Percentiles rank a stretch among this genome's conserved stretches.
Evolutionary conservation across 2,113 vertebrate species (phyloP).

Genomic region (Caranx ignobilis): DNA sequence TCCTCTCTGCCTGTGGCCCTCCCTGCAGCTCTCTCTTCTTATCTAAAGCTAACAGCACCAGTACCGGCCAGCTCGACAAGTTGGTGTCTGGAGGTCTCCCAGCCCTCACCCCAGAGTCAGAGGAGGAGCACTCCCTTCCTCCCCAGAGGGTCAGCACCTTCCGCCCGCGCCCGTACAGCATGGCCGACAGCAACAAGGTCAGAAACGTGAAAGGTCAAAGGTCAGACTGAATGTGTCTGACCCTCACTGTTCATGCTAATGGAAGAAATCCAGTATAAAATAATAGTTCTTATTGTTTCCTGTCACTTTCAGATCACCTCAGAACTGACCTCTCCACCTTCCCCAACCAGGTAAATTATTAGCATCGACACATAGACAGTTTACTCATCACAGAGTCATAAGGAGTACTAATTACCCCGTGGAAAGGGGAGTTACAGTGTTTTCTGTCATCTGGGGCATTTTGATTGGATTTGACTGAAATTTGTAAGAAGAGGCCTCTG

Average conservation of each 20-base stretch:
- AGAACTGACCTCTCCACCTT: constrained; percentile 74
- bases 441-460: too few species aligned
- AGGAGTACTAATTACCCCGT: too few species aligned
- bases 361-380: too few species aligned
- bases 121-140: constrained; percentile 75
- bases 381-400: too few species aligned
- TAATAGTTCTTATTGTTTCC: not conserved
- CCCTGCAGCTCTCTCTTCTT: constrained; percentile 75
- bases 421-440: too few species aligned
- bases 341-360: constrained; percentile 81
- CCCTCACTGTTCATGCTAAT: not conserved
- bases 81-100: constrained; percentile 67
- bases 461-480: too few species aligned
- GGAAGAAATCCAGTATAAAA: not conserved
- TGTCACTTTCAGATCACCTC: constrained; percentile 72
- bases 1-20: constrained; percentile 31
- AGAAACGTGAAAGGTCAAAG: constrained; percentile 39
- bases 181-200: constrained; percentile 85
- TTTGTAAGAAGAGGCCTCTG: too few species aligned
- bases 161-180: constrained; percentile 88
- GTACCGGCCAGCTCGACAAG: constrained; percentile 84
- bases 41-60: constrained; percentile 82
- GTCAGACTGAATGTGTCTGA: not conserved
- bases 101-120: constrained; percentile 72
- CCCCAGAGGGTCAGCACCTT: constrained; percentile 85